Evolutionary conservation across 2,888 invertebrate genomes (phyloP).

Genomic region (Amblyjoppa fuscipennis): DNA sequence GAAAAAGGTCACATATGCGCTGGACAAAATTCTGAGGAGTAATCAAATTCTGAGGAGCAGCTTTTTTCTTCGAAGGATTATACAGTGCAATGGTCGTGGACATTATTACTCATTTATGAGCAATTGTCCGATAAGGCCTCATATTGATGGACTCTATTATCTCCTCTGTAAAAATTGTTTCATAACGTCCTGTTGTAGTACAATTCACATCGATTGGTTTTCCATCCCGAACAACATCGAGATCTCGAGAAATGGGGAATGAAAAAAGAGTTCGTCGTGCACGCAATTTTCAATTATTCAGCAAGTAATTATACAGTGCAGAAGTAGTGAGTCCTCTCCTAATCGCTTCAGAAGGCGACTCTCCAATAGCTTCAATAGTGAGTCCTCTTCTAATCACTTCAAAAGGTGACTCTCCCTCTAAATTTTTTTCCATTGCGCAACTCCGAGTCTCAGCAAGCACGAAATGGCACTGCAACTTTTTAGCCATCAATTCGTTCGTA

Average conservation of each 20-base stretch:
- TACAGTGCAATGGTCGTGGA: not conserved
- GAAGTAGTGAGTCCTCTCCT: not conserved
- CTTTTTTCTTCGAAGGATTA: not conserved
- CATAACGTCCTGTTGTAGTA: not conserved
- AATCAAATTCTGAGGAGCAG: not conserved
- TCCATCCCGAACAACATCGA: not conserved
- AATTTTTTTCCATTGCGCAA: not conserved
- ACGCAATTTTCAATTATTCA: not conserved
- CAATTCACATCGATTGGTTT: constrained; percentile 17
- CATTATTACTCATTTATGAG: not conserved
- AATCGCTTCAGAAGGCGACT: not conserved
- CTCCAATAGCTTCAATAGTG: too few species aligned
- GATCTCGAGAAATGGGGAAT: not conserved
- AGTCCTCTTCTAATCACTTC: too few species aligned
- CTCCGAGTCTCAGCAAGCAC: not conserved
- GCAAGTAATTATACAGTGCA: not conserved
- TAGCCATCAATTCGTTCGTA: not conserved
- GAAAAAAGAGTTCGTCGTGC: not conserved
- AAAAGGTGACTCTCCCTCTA: too few species aligned
- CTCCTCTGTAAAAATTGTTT: not conserved
- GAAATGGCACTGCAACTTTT: not conserved
- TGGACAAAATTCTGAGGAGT: not conserved
- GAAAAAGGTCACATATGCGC: too few species aligned
- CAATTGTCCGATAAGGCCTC: too few species aligned
- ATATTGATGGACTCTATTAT: not conserved